These are phyloP conservation scores for Agrotis puta DNA, from an alignment of 2,888 invertebrate species.

Conservation along the genomic window DNA sequence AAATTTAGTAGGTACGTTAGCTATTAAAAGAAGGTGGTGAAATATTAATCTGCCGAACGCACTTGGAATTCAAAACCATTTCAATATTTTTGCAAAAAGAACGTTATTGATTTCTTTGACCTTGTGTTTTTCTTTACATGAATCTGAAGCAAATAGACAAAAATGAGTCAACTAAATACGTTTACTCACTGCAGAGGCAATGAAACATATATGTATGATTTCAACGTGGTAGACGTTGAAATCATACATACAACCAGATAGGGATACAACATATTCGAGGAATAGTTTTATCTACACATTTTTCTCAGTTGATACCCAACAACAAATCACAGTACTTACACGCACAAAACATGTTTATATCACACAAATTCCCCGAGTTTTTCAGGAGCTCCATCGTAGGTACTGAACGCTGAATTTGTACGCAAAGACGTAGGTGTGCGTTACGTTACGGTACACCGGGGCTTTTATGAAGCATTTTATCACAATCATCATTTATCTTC, in stretches of 20 bases:
- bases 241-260: no score
- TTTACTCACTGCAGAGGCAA: constrained; percentile 4
- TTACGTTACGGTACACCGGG: constrained; percentile 34
- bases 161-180: constrained; percentile 1
- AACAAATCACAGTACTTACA: constrained; percentile 38
- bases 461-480: constrained; percentile 62
- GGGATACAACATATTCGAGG: constrained; percentile 7
- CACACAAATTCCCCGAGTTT: constrained; percentile 41
- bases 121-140: neutral
- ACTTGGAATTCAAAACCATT: constrained; percentile 6
- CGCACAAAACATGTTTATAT: constrained; percentile 36
- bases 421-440: constrained; percentile 37
- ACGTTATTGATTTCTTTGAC: neutral
- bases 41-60: constrained; percentile 17
- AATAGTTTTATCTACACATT: constrained; percentile 22
- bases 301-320: constrained; percentile 29
- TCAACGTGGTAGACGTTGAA: no score
- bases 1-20: constrained; percentile 6
- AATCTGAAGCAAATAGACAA: neutral
- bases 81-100: constrained; percentile 12
- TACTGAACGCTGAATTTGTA: constrained; percentile 37
- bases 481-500: constrained; percentile 62
- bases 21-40: constrained; percentile 9
- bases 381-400: constrained; percentile 24
- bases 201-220: constrained; percentile 20